Percentiles rank a stretch among this genome's conserved stretches.
Evolutionary conservation across 1,140 invertebrate species (phyloP).

Genomic region (Apis florea): DNA sequence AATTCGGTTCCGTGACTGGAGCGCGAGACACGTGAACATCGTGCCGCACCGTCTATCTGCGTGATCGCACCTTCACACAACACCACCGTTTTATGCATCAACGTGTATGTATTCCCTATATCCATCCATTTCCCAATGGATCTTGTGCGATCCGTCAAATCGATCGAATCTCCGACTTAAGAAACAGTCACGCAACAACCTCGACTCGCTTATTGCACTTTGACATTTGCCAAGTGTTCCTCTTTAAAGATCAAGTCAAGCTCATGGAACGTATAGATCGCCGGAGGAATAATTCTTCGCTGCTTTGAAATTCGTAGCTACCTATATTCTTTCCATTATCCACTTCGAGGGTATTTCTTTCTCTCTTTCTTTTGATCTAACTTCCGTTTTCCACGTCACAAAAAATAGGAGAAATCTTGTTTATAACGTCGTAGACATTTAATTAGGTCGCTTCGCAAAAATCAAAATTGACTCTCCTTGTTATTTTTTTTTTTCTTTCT

Average conservation of each 20-base stretch:
- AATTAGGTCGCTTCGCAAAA: too few species aligned
- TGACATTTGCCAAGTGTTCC: conserved; percentile 60
- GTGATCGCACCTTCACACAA: conserved; percentile 30
- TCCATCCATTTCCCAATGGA: conserved; percentile 49
- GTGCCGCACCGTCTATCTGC: conserved; percentile 8
- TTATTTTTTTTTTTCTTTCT: background rate
- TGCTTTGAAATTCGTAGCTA: background rate
- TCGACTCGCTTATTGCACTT: conserved; percentile 45
- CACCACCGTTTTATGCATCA: background rate
- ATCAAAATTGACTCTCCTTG: background rate
- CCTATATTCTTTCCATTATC: background rate
- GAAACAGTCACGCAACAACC: conserved; percentile 58
- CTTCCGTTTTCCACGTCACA: background rate
- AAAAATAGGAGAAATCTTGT: background rate
- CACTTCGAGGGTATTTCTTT: background rate
- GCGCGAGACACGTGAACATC: conserved; percentile 35
- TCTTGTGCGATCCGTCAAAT: conserved; percentile 51
- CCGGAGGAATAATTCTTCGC: background rate
- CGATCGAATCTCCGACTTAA: conserved; percentile 45
- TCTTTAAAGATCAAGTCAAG: background rate
- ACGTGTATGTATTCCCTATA: background rate
- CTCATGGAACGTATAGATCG: background rate
- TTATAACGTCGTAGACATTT: background rate
- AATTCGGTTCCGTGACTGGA: conserved; percentile 50
- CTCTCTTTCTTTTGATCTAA: background rate